Percentiles rank a stretch among this genome's conserved stretches.
These are phyloP conservation scores for Mythimna vitellina DNA, from an alignment of 2,888 invertebrate genomes.

Conservation along the genomic window DNA sequence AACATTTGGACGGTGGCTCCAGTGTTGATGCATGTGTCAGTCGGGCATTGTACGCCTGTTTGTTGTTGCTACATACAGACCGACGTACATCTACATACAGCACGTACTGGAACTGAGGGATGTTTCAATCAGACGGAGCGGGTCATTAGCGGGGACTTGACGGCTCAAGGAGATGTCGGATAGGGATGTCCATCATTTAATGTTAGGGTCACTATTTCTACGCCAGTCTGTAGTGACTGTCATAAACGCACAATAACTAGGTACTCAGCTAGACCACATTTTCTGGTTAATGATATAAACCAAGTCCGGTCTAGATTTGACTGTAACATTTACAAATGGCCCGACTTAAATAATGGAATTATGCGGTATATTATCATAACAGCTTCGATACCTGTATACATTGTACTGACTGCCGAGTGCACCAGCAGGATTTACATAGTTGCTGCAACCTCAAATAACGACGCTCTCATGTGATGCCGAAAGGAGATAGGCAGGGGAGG, in stretches of 20 bases:
- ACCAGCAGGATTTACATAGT: constrained; percentile 39
- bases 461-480: constrained; percentile 30
- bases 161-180: neutral
- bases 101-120: neutral
- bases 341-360: constrained; percentile 29
- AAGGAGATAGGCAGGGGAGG: constrained; percentile 30
- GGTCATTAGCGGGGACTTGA: constrained; percentile 24
- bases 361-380: constrained; percentile 52
- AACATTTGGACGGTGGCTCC: constrained; percentile 13
- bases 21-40: constrained; percentile 26
- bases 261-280: neutral
- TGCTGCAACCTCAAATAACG: constrained; percentile 4
- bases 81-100: neutral
- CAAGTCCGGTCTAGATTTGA: constrained; percentile 1
- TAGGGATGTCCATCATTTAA: neutral
- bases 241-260: neutral
- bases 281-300: constrained; percentile 13
- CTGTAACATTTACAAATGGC: constrained; percentile 12
- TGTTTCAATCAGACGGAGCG: constrained; percentile 15
- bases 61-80: constrained; percentile 11
- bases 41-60: constrained; percentile 5
- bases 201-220: neutral
- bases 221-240: too few relatives aligned
- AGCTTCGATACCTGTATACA: constrained; percentile 37
- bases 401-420: constrained; percentile 16